Conservation (phyloP, 2,113 vertebrate species). For the Poecile atricapillus region DNA sequence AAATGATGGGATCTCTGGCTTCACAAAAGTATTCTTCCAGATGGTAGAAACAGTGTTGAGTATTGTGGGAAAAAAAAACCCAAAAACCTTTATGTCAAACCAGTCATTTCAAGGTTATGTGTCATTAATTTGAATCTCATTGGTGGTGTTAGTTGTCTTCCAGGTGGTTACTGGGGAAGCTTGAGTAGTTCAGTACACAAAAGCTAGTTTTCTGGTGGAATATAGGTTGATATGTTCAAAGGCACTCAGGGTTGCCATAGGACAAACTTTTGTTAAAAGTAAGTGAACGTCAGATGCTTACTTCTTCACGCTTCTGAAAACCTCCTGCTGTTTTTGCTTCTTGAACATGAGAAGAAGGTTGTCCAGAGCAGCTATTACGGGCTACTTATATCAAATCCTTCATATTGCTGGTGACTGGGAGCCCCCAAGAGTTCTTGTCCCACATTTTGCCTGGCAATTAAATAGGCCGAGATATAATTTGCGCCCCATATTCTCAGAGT, state of each 20-base stretch:
- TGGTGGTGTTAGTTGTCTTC: background rate
- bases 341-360: conserved; percentile 40
- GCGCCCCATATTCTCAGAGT: conserved; percentile 31
- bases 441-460: conserved; percentile 61
- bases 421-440: conserved; percentile 57
- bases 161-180: background rate
- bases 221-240: conserved; percentile 27
- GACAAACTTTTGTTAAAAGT: conserved; percentile 37
- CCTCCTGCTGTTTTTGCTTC: conserved; percentile 51
- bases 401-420: conserved; percentile 36
- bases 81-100: background rate
- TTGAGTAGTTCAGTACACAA: background rate
- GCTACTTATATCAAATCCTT: conserved; percentile 46
- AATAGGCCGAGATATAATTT: conserved; percentile 50
- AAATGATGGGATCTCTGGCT: background rate
- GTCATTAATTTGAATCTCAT: background rate
- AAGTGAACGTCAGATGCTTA: conserved; percentile 14
- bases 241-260: background rate
- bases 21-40: background rate
- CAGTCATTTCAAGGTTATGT: background rate
- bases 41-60: background rate
- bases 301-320: conserved; percentile 43
- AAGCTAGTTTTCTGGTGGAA: background rate
- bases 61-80: background rate
- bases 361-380: conserved; percentile 51